phyloP scores from a whole-genome alignment of 2,888 invertebrate species.

The Siphlonurus alternatus region DNA sequence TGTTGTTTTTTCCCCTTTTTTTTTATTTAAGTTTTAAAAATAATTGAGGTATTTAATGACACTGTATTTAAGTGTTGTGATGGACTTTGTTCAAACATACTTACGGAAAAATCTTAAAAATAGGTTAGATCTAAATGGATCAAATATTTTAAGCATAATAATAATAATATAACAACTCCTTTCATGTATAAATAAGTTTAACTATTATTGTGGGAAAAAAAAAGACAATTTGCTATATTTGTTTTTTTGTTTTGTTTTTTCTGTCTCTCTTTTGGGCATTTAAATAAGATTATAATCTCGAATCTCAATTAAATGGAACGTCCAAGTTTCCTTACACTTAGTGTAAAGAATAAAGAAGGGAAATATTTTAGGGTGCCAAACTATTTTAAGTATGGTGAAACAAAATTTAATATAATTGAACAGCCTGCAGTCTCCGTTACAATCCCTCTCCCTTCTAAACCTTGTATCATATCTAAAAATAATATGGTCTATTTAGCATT shows the following conservation, averaged over 20 bases:
- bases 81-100: constrained; percentile 2
- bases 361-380: neutral
- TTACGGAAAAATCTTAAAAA: neutral
- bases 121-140: neutral
- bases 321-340: neutral
- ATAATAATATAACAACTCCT: neutral
- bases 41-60: neutral
- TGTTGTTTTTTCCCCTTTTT: neutral
- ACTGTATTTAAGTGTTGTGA: constrained; percentile 3
- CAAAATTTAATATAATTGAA: neutral
- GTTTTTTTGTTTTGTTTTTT: neutral
- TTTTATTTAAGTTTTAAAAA: neutral
- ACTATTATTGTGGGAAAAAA: neutral
- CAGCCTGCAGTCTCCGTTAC: no score
- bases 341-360: neutral
- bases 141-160: neutral
- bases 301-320: neutral
- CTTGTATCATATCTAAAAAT: neutral
- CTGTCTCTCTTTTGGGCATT: neutral
- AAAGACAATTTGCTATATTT: neutral
- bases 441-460: neutral
- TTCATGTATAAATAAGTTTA: neutral
- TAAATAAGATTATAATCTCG: neutral
- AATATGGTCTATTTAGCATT: neutral
- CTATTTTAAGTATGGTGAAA: neutral